These are phyloP conservation scores for Phrixothrix hirtus DNA, from an alignment of 2,888 invertebrate genomes.

Conservation along the genomic window DNA sequence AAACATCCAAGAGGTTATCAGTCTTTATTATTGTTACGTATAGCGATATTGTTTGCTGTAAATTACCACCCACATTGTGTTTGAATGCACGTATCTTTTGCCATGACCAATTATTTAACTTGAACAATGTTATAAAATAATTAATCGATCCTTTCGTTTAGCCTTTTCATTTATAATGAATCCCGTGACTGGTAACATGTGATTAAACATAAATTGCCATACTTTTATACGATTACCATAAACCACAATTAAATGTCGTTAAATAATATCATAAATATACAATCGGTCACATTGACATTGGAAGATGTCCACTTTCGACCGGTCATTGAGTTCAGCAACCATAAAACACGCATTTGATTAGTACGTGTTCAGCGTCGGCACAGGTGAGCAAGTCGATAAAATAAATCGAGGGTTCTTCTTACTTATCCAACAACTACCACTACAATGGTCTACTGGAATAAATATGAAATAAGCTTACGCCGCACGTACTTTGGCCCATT, in stretches of 20 bases:
- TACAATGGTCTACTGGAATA: slow-evolving; percentile 43
- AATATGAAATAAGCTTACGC: slow-evolving; percentile 50
- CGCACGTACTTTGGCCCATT: slow-evolving; percentile 44
- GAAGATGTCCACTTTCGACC: slow-evolving; percentile 34
- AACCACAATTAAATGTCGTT: neutral
- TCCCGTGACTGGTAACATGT: slow-evolving; percentile 25
- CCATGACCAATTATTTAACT: slow-evolving; percentile 54
- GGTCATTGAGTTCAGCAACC: slow-evolving; percentile 51
- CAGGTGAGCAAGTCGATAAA: slow-evolving; percentile 41
- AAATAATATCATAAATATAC: neutral
- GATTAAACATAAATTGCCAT: slow-evolving; percentile 30
- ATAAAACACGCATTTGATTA: slow-evolving; percentile 51
- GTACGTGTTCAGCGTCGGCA: slow-evolving; percentile 47
- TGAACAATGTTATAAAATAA: slow-evolving; percentile 53
- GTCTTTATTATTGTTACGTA: slow-evolving; percentile 53
- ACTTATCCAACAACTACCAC: slow-evolving; percentile 31
- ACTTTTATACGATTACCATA: slow-evolving; percentile 5
- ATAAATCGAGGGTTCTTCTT: slow-evolving; percentile 18
- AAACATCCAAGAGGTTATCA: slow-evolving; percentile 45
- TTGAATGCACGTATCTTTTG: slow-evolving; percentile 52
- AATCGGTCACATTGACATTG: slow-evolving; percentile 19
- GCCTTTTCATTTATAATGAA: slow-evolving; percentile 38
- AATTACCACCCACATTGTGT: slow-evolving; percentile 53
- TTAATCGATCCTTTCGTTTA: slow-evolving; percentile 53
- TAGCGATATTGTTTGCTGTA: slow-evolving; percentile 54